Conservation (phyloP, 2,113 vertebrate species). For the Rhinichthys klamathensis region DNA sequence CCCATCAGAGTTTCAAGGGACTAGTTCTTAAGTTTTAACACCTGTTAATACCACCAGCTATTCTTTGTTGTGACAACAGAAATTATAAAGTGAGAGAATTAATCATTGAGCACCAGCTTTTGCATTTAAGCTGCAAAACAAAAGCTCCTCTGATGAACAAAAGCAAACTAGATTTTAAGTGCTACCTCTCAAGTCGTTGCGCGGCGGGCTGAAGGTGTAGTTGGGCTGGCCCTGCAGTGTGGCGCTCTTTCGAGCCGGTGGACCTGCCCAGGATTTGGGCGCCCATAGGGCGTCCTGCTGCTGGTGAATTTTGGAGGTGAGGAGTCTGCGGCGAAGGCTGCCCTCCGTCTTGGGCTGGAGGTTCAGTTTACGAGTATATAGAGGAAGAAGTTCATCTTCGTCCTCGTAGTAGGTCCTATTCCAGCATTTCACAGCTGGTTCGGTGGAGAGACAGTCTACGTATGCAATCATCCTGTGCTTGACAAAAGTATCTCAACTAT, state of each 20-base stretch:
- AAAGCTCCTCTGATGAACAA: not conserved
- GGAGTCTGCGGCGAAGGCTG: conserved; percentile 72
- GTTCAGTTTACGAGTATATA: conserved; percentile 60
- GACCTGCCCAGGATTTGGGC: conserved; percentile 17
- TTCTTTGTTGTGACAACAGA: conserved; percentile 31
- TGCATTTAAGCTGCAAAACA: conserved; percentile 10
- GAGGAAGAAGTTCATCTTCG: conserved; percentile 71
- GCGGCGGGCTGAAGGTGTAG: conserved; percentile 25
- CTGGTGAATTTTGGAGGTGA: conserved; percentile 73
- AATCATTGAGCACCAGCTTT: not conserved
- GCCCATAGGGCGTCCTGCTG: conserved; percentile 66
- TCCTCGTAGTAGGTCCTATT: conserved; percentile 65
- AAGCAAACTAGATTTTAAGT: not conserved
- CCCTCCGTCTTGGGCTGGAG: conserved; percentile 71
- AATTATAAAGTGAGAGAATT: not conserved
- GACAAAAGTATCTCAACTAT: not conserved
- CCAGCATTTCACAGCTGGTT: conserved; percentile 70
- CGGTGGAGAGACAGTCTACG: conserved; percentile 71
- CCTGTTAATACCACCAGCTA: conserved; percentile 17
- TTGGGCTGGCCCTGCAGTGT: conserved; percentile 6
- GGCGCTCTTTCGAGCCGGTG: conserved; percentile 6
- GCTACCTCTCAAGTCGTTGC: conserved; percentile 47
- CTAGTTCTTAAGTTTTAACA: conserved; percentile 31
- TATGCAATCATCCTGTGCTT: conserved; percentile 69
- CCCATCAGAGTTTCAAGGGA: conserved; percentile 10